Evolutionary conservation across 2,797 vertebrate genomes (phyloP).

Genomic region (Poeciliopsis presidionis): DNA sequence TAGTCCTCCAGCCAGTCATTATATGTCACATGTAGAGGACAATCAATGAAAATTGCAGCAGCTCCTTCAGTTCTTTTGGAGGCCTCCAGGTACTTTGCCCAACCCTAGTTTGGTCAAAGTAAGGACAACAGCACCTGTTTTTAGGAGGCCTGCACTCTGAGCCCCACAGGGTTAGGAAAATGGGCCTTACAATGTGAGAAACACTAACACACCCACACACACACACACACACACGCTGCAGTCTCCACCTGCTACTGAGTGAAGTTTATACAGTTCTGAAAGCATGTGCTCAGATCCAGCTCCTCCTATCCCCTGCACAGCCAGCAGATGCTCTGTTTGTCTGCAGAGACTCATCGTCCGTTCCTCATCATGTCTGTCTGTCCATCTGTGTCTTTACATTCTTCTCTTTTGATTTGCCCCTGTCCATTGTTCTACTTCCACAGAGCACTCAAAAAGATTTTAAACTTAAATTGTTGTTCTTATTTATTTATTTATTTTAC

Average conservation of each 20-base stretch:
- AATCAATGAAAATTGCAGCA: not conserved
- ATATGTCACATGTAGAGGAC: not conserved
- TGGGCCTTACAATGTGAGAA: too few relatives aligned
- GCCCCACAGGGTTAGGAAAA: too few relatives aligned
- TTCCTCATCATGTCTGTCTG: slow-evolving; percentile 46
- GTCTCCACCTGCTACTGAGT: not conserved
- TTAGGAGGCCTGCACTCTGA: too few relatives aligned
- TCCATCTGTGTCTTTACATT: slow-evolving; percentile 50
- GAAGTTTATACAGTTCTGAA: not conserved
- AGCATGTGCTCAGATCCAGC: slow-evolving; percentile 36
- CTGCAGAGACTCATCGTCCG: slow-evolving; percentile 28
- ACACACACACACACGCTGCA: not conserved
- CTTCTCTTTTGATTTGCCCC: not conserved
- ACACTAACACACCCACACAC: not conserved
- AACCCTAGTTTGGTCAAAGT: not conserved
- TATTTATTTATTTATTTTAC: not conserved
- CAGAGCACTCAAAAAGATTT: slow-evolving; percentile 10
- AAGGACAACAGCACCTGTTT: too few relatives aligned
- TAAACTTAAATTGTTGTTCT: not conserved
- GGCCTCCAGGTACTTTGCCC: not conserved
- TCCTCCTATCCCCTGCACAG: slow-evolving; percentile 23
- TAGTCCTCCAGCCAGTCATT: not conserved
- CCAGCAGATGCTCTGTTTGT: slow-evolving; percentile 27
- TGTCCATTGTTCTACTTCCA: slow-evolving; percentile 16
- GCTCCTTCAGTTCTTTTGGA: not conserved